Percentiles rank a stretch among this genome's conserved stretches.
Conservation (phyloP, 2,888 invertebrate species). For the Netelia inedita region DNA sequence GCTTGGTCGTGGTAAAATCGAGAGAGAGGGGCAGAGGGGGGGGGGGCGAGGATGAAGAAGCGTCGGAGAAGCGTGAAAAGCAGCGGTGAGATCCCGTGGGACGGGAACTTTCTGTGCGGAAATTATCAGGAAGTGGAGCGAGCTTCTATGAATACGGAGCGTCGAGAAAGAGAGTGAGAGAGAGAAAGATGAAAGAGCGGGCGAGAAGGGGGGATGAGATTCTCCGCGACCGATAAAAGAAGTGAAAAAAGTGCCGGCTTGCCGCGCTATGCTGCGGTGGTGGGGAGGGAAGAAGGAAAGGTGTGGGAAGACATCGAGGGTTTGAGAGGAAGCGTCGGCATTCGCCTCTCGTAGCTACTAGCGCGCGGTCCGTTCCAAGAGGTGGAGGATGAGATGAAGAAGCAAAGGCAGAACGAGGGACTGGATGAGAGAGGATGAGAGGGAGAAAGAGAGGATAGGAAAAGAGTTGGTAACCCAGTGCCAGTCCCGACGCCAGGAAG, state of each 20-base stretch:
- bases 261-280: slow-evolving; percentile 34
- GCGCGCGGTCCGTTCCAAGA: slow-evolving; percentile 27
- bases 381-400: slow-evolving; percentile 60
- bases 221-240: slow-evolving; percentile 61
- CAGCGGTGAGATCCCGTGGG: slow-evolving; percentile 51
- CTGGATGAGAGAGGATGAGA: slow-evolving; percentile 7
- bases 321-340: slow-evolving; percentile 43
- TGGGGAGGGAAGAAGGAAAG: slow-evolving; percentile 15
- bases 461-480: slow-evolving; percentile 82
- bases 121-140: slow-evolving; percentile 81
- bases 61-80: slow-evolving; percentile 51
- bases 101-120: slow-evolving; percentile 78
- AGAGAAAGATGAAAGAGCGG: slow-evolving; percentile 40
- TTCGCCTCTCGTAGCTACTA: slow-evolving; percentile 27
- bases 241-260: slow-evolving; percentile 56
- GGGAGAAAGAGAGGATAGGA: slow-evolving; percentile 67
- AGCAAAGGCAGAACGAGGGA: slow-evolving; percentile 26
- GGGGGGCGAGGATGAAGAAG: slow-evolving; percentile 69
- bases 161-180: slow-evolving; percentile 73
- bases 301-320: slow-evolving; percentile 2
- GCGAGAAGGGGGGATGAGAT: slow-evolving; percentile 35
- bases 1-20: slow-evolving; percentile 62
- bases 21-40: slow-evolving; percentile 68
- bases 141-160: slow-evolving; percentile 79
- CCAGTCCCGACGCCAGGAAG: slow-evolving; percentile 60